Evolutionary conservation across 2,797 vertebrate genomes (phyloP).

Genomic region (Chaenodraco wilsoni): DNA sequence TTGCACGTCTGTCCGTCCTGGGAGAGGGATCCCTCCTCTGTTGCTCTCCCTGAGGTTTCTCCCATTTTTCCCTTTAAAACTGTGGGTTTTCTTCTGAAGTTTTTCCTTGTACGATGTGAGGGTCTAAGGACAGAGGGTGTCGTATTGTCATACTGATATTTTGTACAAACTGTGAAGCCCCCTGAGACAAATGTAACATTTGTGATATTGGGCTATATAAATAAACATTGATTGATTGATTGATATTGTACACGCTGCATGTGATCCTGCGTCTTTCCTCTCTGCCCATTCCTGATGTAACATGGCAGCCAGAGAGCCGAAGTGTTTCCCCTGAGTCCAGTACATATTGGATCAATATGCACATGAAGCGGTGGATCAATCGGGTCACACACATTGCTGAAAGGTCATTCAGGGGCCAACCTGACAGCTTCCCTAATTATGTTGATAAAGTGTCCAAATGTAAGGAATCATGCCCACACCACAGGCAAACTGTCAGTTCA

Average conservation of each 20-base stretch:
- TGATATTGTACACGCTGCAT: slow-evolving; percentile 16
- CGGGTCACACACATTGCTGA: slow-evolving; percentile 40
- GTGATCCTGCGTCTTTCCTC: slow-evolving; percentile 28
- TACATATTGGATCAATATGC: slow-evolving; percentile 37
- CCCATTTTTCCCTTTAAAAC: no score
- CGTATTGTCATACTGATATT: no score
- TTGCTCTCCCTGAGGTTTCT: no score
- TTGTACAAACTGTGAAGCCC: no score
- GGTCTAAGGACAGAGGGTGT: no score
- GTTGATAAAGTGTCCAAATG: slow-evolving; percentile 57
- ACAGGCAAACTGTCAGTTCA: slow-evolving; percentile 43
- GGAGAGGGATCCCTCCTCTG: no score
- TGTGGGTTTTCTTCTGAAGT: no score
- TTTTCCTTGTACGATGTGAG: no score
- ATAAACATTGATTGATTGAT: no score
- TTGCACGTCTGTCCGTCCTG: no score
- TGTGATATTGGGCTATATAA: no score
- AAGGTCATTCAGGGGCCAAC: slow-evolving; percentile 53
- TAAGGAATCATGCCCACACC: slow-evolving; percentile 18
- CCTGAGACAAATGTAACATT: no score
- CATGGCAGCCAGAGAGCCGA: slow-evolving; percentile 40
- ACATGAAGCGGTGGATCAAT: slow-evolving; percentile 51
- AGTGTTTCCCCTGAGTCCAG: slow-evolving; percentile 51
- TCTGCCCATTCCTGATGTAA: slow-evolving; percentile 43
- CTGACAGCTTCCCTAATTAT: slow-evolving; percentile 51